Conservation (phyloP, 2,113 vertebrate species). For the Sapajus apella region DNA sequence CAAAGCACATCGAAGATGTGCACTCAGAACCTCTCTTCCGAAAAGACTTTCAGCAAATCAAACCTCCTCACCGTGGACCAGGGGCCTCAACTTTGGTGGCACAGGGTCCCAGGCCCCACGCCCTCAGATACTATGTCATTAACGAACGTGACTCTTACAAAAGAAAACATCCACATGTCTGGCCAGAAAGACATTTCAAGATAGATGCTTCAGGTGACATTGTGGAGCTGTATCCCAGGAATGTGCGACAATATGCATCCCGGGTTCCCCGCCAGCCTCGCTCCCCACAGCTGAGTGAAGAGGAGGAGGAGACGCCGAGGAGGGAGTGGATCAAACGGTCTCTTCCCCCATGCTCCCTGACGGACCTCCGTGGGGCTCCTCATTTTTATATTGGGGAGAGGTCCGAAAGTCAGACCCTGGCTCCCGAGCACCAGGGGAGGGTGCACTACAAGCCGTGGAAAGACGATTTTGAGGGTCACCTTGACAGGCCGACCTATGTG, state of each 20-base stretch:
- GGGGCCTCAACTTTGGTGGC: slow-evolving; percentile 75
- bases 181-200: slow-evolving; percentile 87
- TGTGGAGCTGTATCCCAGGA: slow-evolving; percentile 88
- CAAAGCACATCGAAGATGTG: slow-evolving; percentile 80
- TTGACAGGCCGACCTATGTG: slow-evolving; percentile 71
- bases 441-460: slow-evolving; percentile 81
- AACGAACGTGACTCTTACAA: slow-evolving; percentile 88
- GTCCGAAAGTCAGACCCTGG: slow-evolving; percentile 76
- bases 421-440: slow-evolving; percentile 74
- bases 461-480: slow-evolving; percentile 74
- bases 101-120: slow-evolving; percentile 79
- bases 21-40: slow-evolving; percentile 90
- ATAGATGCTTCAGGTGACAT: slow-evolving; percentile 85
- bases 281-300: slow-evolving; percentile 87
- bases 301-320: slow-evolving; percentile 81
- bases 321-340: slow-evolving; percentile 75
- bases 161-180: slow-evolving; percentile 83
- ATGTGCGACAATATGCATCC: slow-evolving; percentile 82
- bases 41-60: slow-evolving; percentile 83
- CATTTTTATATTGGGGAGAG: slow-evolving; percentile 88
- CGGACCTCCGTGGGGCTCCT: slow-evolving; percentile 86
- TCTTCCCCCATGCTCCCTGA: slow-evolving; percentile 85
- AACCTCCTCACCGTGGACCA: slow-evolving; percentile 70
- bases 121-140: slow-evolving; percentile 89
- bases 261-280: slow-evolving; percentile 74